A percentile compares a stretch with the other conserved stretches of the same genome.
These are phyloP conservation scores for Hirtodrosophila cameraria DNA, from an alignment of 2,888 invertebrate genomes.

Conservation along the genomic window DNA sequence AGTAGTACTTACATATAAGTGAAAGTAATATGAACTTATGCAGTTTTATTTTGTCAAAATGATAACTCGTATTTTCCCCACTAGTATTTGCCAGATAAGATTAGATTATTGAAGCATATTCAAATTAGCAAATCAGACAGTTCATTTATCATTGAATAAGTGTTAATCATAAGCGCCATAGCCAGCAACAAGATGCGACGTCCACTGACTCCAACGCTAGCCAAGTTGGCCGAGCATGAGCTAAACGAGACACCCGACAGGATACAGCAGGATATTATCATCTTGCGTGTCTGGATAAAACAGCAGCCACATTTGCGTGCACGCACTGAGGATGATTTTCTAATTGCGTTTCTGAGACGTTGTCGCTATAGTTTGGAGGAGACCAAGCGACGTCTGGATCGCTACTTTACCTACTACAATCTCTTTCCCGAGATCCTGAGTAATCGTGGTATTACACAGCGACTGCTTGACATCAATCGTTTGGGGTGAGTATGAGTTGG, in stretches of 20 bases:
- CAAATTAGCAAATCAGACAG: conserved; percentile 19
- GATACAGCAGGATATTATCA: conserved; percentile 83
- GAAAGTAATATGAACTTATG: conserved; percentile 25
- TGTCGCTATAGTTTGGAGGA: conserved; percentile 79
- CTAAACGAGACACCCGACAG: conserved; percentile 85
- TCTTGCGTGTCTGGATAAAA: conserved; percentile 85
- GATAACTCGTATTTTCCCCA: conserved; percentile 44
- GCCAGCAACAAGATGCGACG: conserved; percentile 67
- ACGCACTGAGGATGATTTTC: conserved; percentile 75
- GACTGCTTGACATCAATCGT: conserved; percentile 71
- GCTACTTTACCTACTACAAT: conserved; percentile 70
- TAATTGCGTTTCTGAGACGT: conserved; percentile 74
- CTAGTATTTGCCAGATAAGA: conserved; percentile 56
- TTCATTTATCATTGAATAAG: conserved; percentile 20
- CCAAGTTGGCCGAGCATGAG: conserved; percentile 83
- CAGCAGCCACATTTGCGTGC: conserved; percentile 85
- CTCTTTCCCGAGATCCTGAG: conserved; percentile 73
- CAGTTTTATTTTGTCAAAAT: conserved; percentile 17
- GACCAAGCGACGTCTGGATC: conserved; percentile 77
- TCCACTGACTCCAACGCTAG: conserved; percentile 72
- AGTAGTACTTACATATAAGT: neutral
- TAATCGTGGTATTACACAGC: conserved; percentile 67
- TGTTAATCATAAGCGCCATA: conserved; percentile 34
- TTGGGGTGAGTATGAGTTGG: conserved; percentile 63
- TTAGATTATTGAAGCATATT: conserved; percentile 48